Conservation (phyloP, 1,140 invertebrate genomes). For the Centruroides sculpturatus region DNA sequence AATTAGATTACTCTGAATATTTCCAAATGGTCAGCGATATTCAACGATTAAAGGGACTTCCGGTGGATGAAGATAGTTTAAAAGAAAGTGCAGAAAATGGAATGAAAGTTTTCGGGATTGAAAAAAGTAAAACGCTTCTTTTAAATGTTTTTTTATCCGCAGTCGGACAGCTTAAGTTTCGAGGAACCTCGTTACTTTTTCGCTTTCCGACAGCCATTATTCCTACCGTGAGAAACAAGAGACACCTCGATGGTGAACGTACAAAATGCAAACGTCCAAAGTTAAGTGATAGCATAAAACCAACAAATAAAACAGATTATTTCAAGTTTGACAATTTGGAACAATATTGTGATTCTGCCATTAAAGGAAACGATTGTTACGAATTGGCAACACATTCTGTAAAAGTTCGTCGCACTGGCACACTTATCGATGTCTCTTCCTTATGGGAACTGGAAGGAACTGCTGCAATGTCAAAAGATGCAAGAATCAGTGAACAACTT, state of each 20-base stretch:
- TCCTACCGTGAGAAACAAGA: neutral
- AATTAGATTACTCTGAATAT: constrained; percentile 29
- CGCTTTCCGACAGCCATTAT: constrained; percentile 20
- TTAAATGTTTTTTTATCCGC: constrained; percentile 34
- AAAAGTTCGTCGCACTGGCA: constrained; percentile 35
- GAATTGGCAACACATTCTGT: constrained; percentile 39
- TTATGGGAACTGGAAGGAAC: constrained; percentile 32
- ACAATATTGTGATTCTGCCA: neutral
- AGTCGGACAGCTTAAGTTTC: constrained; percentile 39
- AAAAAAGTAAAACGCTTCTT: constrained; percentile 24
- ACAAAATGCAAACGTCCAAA: no score
- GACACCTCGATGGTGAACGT: no score
- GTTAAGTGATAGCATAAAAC: no score
- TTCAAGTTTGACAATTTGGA: no score
- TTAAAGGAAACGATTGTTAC: constrained; percentile 20
- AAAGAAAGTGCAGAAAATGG: constrained; percentile 26
- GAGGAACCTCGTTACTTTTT: constrained; percentile 39
- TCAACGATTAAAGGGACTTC: constrained; percentile 26
- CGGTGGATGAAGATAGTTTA: constrained; percentile 25
- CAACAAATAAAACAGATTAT: no score
- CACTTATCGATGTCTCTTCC: constrained; percentile 34
- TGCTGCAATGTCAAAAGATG: constrained; percentile 25
- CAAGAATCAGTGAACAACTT: constrained; percentile 25
- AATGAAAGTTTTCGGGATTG: constrained; percentile 30
- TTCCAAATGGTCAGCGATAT: constrained; percentile 31